Percentiles rank a stretch among this genome's conserved stretches.
phyloP scores from a whole-genome alignment of 2,888 invertebrate genomes.

The Nasonia oneida region DNA sequence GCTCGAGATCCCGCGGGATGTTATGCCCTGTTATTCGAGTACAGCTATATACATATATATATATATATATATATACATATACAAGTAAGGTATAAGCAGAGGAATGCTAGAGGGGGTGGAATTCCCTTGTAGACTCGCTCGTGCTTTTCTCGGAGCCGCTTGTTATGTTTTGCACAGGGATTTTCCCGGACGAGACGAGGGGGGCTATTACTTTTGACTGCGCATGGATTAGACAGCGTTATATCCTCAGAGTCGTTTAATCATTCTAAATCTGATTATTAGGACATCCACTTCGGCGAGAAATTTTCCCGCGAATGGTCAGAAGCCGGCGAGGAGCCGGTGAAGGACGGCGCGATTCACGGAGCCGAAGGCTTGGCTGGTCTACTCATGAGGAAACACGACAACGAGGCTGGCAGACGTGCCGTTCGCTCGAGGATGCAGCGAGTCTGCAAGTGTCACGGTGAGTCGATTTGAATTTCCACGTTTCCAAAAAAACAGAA shows the following conservation, averaged over 20 bases:
- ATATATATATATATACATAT: no score
- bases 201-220: not conserved
- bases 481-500: no score
- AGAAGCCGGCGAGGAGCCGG: conserved; percentile 88
- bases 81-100: not conserved
- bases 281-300: conserved; percentile 92
- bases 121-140: not conserved
- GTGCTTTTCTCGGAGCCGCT: not conserved
- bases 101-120: not conserved
- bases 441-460: conserved; percentile 95
- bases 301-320: conserved; percentile 93
- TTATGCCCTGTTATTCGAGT: not conserved
- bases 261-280: conserved; percentile 63
- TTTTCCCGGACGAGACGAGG: not conserved
- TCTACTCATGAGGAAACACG: conserved; percentile 92
- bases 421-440: conserved; percentile 90
- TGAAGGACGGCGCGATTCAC: conserved; percentile 83
- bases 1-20: conserved; percentile 22
- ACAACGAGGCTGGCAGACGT: conserved; percentile 94
- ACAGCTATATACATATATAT: no score
- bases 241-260: not conserved
- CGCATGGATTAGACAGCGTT: no score
- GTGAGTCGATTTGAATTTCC: conserved; percentile 74
- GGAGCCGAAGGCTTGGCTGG: conserved; percentile 75
- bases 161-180: not conserved